Conservation (phyloP, 2,888 invertebrate genomes). For the Patella caerulea region DNA sequence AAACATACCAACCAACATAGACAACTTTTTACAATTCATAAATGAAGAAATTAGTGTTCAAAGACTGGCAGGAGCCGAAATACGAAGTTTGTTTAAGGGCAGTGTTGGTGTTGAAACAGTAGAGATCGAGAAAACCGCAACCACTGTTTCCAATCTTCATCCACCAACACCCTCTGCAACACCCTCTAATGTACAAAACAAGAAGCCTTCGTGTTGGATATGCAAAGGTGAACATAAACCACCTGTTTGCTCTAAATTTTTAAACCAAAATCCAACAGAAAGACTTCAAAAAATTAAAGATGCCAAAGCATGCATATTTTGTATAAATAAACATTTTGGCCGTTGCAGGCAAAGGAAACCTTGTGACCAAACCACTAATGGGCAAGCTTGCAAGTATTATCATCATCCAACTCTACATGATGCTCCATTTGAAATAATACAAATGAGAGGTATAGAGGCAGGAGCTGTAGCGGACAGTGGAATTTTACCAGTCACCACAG, state of each 20-base stretch:
- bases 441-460: not conserved
- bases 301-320: not conserved
- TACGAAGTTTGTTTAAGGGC: not conserved
- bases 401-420: not conserved
- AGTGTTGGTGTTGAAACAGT: not conserved
- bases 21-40: constrained; percentile 1
- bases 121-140: not conserved
- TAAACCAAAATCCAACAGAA: not conserved
- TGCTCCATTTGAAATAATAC: not conserved
- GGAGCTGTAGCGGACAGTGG: not conserved
- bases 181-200: not conserved
- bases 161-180: not conserved
- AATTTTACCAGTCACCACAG: constrained; percentile 1
- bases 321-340: constrained; percentile 1
- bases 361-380: not conserved
- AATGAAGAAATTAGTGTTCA: not conserved
- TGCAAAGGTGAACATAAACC: not conserved
- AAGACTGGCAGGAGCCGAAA: constrained; percentile 1
- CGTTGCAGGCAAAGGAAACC: not conserved
- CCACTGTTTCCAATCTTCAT: not conserved
- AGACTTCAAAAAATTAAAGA: not conserved
- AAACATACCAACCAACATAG: not conserved
- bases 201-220: not conserved
- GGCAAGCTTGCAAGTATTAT: not conserved
- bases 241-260: not conserved